Base-by-base conservation (phyloP, 2,888 invertebrate genomes). In the Acrobeloides nanus region DNA sequence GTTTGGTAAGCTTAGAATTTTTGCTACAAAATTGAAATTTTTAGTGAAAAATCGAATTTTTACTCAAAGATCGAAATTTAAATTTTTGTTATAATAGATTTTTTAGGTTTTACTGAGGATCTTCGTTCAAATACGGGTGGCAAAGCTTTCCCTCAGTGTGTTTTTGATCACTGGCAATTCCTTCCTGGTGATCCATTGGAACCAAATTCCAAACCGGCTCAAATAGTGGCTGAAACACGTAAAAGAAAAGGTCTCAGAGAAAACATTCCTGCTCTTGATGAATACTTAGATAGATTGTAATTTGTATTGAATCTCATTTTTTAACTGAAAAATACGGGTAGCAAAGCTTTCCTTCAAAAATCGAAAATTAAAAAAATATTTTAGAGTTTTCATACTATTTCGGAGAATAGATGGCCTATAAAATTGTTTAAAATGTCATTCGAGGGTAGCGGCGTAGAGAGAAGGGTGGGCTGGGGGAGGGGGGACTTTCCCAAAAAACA, bases 131-230 rank as follows among this genome's bases (percentile, higher is more conserved):
- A 90, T 80, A 99, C 97, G 53, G 93, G 93, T 62, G 97, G 97
- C 33, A 93, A 99, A 79, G 97, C 97, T 67, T 95, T 99, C 87
- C 97, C 97, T 74, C 97, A 97, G 81, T 95, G 93, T 79, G 95
- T 97, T 75, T 99, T 99, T 79, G 95, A 99, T 78, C 97, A 99
- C 78, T 99, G 97, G 97, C 89, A 95, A 79, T 21, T 48, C 10
- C 21, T 51, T 24, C 46, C 46, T 47, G 53, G 48, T 80, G 90
- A 97, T 78, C 92, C 93, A 61, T 78, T 83, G 75, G 93, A 95
- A 35, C 62, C 72, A 7, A 57, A 63, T 42, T 70, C 74, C 55
- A 78, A 76, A 61, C 76, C 79, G 29, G 70, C 64, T 45, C 65
- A 60, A 34, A 53, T 72, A 54, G 76, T 78, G 38, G 80, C 84